A percentile compares a stretch with the other conserved stretches of the same genome.
These are phyloP conservation scores for Lutjanus erythropterus DNA, from an alignment of 2,113 vertebrate genomes.

Conservation along the genomic window DNA sequence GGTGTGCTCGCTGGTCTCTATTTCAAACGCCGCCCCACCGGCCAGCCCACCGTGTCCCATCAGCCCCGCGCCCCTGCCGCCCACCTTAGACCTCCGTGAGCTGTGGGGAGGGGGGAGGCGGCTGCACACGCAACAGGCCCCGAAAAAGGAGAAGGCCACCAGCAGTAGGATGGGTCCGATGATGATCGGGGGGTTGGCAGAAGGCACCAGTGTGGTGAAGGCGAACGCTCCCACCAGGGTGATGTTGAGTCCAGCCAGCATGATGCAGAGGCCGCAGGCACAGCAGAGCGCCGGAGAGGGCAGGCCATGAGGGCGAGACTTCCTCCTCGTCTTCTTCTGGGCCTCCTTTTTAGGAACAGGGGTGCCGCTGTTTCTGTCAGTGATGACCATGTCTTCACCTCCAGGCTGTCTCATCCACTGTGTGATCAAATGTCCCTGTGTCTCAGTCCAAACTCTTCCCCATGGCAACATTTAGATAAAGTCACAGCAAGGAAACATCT, in stretches of 20 bases:
- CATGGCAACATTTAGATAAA: slow-evolving; percentile 45
- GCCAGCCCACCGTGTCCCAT: slow-evolving; percentile 83
- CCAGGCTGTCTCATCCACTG: slow-evolving; percentile 10
- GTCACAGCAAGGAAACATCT: slow-evolving; percentile 46
- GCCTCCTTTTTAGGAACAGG: slow-evolving; percentile 87
- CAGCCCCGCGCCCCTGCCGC: slow-evolving; percentile 82
- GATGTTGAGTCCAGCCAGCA: slow-evolving; percentile 98
- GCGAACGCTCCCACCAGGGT: slow-evolving; percentile 96
- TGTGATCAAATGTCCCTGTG: slow-evolving; percentile 19
- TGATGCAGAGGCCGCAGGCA: slow-evolving; percentile 97
- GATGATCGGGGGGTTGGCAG: slow-evolving; percentile 93
- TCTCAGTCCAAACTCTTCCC: slow-evolving; percentile 40
- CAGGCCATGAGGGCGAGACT: slow-evolving; percentile 86
- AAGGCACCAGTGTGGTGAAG: slow-evolving; percentile 90
- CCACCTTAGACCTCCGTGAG: slow-evolving; percentile 80
- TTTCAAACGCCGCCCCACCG: slow-evolving; percentile 89
- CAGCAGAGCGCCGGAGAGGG: slow-evolving; percentile 95
- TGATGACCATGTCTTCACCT: slow-evolving; percentile 83
- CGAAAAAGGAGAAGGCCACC: slow-evolving; percentile 93
- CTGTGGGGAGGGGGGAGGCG: slow-evolving; percentile 85
- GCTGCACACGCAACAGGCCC: slow-evolving; percentile 93
- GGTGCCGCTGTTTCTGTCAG: slow-evolving; percentile 83
- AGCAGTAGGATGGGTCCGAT: slow-evolving; percentile 92
- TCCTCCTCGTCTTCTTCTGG: slow-evolving; percentile 80
- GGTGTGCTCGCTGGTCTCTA: slow-evolving; percentile 96